Conservation (phyloP, 2,797 vertebrate genomes). For the Myripristis jacobus region DNA sequence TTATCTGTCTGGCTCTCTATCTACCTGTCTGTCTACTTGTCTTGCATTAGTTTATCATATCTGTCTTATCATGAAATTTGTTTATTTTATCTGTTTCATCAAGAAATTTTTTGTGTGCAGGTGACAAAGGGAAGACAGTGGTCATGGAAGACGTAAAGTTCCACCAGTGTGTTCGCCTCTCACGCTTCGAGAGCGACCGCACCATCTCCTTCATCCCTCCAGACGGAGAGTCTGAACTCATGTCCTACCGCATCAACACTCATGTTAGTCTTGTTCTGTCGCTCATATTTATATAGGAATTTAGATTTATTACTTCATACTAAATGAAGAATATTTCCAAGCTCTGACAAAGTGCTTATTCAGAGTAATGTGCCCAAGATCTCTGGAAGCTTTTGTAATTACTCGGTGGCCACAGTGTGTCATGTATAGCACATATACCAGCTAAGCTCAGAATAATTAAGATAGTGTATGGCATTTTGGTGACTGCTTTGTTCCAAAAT, state of each 20-base stretch:
- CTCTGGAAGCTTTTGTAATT: background rate
- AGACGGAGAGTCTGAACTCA: constrained; percentile 93
- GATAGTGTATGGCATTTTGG: no score
- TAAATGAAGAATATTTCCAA: background rate
- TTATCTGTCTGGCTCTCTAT: background rate
- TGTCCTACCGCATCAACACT: constrained; percentile 95
- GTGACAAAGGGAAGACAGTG: constrained; percentile 92
- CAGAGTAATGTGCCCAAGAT: background rate
- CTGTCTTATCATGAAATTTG: background rate
- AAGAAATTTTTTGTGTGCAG: constrained; percentile 68
- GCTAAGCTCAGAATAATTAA: no score
- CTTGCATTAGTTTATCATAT: background rate
- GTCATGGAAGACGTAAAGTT: constrained; percentile 95
- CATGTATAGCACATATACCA: no score
- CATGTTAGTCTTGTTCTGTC: constrained; percentile 78
- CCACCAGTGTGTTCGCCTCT: constrained; percentile 94
- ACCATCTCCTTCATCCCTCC: constrained; percentile 97
- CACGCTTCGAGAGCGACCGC: constrained; percentile 92
- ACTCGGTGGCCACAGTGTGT: no score
- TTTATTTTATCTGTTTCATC: background rate
- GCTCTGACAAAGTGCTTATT: background rate
- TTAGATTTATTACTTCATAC: background rate
- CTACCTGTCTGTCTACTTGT: background rate
- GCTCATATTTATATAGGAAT: background rate
- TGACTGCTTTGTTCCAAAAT: no score